Evolutionary conservation across 2,888 invertebrate species (phyloP), one percentile per base, ranked within the genome.

Genomic region (Dryobota labecula): DNA sequence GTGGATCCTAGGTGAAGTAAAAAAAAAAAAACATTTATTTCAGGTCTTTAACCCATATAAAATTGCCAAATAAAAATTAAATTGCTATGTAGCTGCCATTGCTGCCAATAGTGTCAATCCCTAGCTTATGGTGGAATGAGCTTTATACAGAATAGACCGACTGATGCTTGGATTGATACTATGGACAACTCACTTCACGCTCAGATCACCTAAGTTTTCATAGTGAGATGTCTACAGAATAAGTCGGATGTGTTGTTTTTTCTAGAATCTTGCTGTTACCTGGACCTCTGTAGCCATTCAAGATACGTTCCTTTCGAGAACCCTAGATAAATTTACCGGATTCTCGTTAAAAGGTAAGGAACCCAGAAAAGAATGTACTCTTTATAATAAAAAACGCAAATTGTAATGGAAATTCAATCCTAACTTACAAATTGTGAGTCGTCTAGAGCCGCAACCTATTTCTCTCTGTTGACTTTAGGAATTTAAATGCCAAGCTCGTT

Each of bases 401-500:
- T 67, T 43, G 8, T 45, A 51, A 65, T 51, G 15, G 53, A 72
- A 67, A 78, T 72, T 54, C 43, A 67, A 68, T 73, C 27, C 36
- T 33, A 41, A 47, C 18, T 64, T 64, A 68, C 24, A 64, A 72
- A 60, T 78, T 77, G 36, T 15, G 49, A 68, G n/a, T 51, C 24
- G 33, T 20, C 49, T 53, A 47, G 45, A 49, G 30, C 33, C 53
- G 36, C n/a, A 71, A 71, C 51, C 47, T 68, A 56, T 61, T 65
- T 78, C 24, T 15, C 60, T 63, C 30, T 71, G 57, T 78, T 66
- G 57, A 78, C n/a, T 58, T 66, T 27, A 54, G 4, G n/a, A 60
- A 63, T 77, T 77, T 54, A 47, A 41, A 72, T 61, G 60, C 33
- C 49, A 49, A 63, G 77, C 58, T 77, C 53, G 56, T 66, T 76